These are phyloP conservation scores for Ditylenchus dipsaci DNA, from an alignment of 1,140 invertebrate genomes.

Conservation along the genomic window DNA sequence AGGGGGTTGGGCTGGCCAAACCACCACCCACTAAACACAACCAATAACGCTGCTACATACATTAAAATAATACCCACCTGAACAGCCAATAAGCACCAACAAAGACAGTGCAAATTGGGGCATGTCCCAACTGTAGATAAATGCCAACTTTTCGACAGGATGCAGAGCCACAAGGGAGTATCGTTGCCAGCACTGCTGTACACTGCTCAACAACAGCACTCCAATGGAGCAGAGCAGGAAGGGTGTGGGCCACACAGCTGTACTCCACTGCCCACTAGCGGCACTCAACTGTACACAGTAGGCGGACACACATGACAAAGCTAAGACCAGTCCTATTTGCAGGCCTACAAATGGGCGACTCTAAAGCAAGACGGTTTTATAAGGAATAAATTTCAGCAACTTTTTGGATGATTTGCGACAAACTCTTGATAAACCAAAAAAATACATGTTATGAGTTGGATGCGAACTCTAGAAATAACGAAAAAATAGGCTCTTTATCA, in stretches of 20 bases:
- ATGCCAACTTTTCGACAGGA: constrained; percentile 39
- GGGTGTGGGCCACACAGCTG: constrained; percentile 22
- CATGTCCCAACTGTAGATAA: constrained; percentile 3
- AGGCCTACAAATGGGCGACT: constrained; percentile 37
- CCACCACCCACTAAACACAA: constrained; percentile 16
- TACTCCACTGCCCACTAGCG: constrained; percentile 19
- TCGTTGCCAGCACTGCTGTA: constrained; percentile 25
- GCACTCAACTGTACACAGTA: constrained; percentile 32
- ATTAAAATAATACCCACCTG: background rate
- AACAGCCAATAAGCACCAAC: constrained; percentile 2
- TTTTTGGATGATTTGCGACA: no score
- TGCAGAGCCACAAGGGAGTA: constrained; percentile 39
- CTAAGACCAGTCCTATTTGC: constrained; percentile 25
- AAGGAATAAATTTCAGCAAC: background rate
- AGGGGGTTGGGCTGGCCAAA: constrained; percentile 2
- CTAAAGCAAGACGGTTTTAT: constrained; percentile 9
- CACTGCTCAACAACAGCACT: background rate
- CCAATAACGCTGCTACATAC: background rate
- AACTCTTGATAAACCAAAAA: no score
- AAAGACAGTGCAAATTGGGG: background rate
- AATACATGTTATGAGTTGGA: no score
- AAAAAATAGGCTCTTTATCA: no score
- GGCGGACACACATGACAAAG: constrained; percentile 10
- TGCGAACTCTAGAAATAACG: no score
- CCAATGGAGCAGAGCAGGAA: constrained; percentile 20